Percentiles rank a stretch among this genome's conserved stretches.
phyloP scores from a whole-genome alignment of 2,113 vertebrate species.

The chimpanzee (Pan troglodytes) region DNA sequence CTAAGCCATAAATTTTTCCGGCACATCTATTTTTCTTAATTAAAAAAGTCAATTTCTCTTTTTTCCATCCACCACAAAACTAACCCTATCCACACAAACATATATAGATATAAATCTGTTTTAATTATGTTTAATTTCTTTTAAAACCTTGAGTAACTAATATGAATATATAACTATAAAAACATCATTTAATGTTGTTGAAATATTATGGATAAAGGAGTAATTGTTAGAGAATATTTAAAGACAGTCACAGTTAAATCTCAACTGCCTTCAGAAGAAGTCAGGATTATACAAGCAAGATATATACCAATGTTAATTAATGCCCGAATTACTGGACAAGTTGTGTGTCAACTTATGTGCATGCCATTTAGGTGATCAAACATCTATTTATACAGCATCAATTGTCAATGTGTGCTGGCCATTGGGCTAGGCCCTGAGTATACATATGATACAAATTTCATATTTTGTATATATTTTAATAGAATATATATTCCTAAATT shows the following conservation, averaged over 20 bases:
- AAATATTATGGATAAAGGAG: neutral
- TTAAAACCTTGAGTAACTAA: neutral
- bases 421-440: neutral
- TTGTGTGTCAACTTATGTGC: neutral
- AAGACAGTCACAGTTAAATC: neutral
- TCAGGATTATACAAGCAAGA: neutral
- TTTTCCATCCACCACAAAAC: neutral
- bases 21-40: neutral
- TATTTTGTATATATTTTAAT: neutral
- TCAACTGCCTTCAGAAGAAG: neutral
- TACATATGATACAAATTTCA: neutral
- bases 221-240: neutral
- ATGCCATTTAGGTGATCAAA: neutral
- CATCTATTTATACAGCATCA: neutral
- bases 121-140: neutral
- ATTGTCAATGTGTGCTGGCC: neutral
- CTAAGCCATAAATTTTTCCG: neutral
- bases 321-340: neutral
- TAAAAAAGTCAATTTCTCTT: neutral
- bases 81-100: neutral
- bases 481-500: neutral
- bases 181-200: neutral
- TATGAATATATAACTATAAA: neutral
- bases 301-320: neutral
- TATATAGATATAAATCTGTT: neutral